Percentiles rank a stretch among this genome's conserved stretches.
These are phyloP conservation scores for Omphaloscelis lunosa DNA, from an alignment of 2,888 invertebrate genomes.

Conservation along the genomic window DNA sequence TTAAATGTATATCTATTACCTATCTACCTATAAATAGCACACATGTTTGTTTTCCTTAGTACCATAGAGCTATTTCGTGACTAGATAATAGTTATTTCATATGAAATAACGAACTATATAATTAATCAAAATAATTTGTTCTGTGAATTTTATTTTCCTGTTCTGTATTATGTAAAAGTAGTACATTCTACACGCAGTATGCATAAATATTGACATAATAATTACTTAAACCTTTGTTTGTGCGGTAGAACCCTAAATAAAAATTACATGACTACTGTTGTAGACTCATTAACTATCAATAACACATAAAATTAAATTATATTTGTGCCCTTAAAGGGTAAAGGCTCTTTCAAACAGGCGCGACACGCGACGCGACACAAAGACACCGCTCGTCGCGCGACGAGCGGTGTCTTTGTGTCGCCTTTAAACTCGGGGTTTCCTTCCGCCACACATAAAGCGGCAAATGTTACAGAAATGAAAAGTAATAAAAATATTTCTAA, in stretches of 20 bases:
- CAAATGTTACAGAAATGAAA: neutral
- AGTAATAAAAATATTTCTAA: neutral
- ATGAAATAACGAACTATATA: neutral
- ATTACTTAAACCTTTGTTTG: neutral
- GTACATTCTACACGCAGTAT: neutral
- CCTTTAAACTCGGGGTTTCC: neutral
- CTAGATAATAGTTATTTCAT: neutral
- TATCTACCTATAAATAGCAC: neutral
- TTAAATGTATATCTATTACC: neutral
- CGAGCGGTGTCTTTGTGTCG: no score
- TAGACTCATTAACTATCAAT: neutral
- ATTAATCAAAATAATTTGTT: neutral
- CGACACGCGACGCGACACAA: no score
- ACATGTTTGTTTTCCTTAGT: slow-evolving; percentile 17
- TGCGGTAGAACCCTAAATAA: neutral
- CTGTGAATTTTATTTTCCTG: slow-evolving; percentile 17
- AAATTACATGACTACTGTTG: neutral
- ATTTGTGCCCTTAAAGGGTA: neutral
- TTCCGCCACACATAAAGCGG: neutral
- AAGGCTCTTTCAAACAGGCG: no score
- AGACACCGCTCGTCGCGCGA: no score
- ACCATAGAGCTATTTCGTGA: neutral
- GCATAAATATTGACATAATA: neutral
- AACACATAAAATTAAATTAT: neutral
- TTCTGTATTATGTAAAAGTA: neutral